Conservation (phyloP, 64 coral and sea anemone species). For the Dendrophyllia cribrosa region DNA sequence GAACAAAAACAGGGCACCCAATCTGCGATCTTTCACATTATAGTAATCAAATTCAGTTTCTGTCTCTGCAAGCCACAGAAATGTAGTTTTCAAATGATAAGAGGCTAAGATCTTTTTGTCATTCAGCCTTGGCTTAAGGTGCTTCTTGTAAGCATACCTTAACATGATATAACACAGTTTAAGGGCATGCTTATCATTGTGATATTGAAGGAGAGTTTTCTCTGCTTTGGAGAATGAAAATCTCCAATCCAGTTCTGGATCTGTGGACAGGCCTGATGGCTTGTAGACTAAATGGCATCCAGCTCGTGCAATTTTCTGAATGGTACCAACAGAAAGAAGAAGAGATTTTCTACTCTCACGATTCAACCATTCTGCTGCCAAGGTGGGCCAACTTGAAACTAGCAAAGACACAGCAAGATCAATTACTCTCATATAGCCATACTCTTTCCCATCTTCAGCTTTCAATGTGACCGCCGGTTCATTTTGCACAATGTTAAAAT, state of each 20-base stretch:
- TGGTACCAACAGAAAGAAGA: slow-evolving; percentile 6
- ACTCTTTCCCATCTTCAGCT: background rate
- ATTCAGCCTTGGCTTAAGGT: background rate
- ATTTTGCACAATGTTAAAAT: slow-evolving; percentile 3
- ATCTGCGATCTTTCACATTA: background rate
- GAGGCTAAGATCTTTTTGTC: slow-evolving; percentile 22
- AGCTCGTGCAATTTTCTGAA: slow-evolving; percentile 24
- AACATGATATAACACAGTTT: slow-evolving; percentile 33
- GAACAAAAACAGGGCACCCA: slow-evolving; percentile 15
- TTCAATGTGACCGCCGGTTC: slow-evolving; percentile 17
- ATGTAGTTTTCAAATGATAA: slow-evolving; percentile 13
- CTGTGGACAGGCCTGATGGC: background rate
- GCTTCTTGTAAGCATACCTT: slow-evolving; percentile 27
- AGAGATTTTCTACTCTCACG: background rate
- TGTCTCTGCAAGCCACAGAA: slow-evolving; percentile 27
- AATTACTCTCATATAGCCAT: slow-evolving; percentile 24
- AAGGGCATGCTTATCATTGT: slow-evolving; percentile 7
- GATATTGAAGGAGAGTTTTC: slow-evolving; percentile 15
- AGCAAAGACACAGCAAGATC: background rate
- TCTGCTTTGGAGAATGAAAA: slow-evolving; percentile 46
- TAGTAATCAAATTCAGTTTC: slow-evolving; percentile 10
- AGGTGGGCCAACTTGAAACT: background rate
- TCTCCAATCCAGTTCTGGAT: slow-evolving; percentile 28
- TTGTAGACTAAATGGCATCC: slow-evolving; percentile 34
- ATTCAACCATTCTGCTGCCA: slow-evolving; percentile 21